Base-by-base conservation (phyloP, 2,797 vertebrate genomes). In the Chromis chromis region DNA sequence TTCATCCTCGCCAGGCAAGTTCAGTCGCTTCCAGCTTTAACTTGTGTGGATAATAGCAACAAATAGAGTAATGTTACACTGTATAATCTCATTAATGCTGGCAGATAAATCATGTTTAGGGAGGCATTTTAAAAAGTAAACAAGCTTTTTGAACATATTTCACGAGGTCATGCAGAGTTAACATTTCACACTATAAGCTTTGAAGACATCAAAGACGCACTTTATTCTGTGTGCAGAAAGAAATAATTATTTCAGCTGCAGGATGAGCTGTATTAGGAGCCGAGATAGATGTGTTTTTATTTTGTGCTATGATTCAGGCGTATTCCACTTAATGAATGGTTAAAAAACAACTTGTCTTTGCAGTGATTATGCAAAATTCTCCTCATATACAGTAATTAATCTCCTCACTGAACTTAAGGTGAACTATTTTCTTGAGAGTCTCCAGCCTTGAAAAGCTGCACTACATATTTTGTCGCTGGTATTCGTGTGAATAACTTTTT, bases 21-120 rank as follows among this genome's bases (percentile, higher is more conserved):
- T 55, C 22, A 12, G 42, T 21, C 4, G 62, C 21, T 24, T 82
- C 16, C 60, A 82, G 78, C 57, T 36, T 19, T 59, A 4, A 59
- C 50, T 36, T 25, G 12, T 19, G 10, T 11, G 39, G 40, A 7
- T 19, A 17, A 39, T 40, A 17, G 44, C 3, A 21, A n/a, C 33
- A 59, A n/a, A 50, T 14, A 33, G 1, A 39, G 22, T 10, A 27
- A 48, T 7, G 21, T 55, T 55, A 64, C 27, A 39, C 10, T 25
- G 1, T 28, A 19, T 40, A 39, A 48, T 27, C n/a, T 0, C 28
- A 25, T 10, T n/a, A 6, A 3, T 36, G 36, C 11, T 68, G 52
- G 53, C 1, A 22, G 25, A 55, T 49, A 1, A 22, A 66, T 11
- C 5, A 25, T 27, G n/a, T 27, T 6, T 53, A 12, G 21, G 40